Evolutionary conservation across 2,113 vertebrate genomes (phyloP).

Genomic region (Vanacampus margaritifer): DNA sequence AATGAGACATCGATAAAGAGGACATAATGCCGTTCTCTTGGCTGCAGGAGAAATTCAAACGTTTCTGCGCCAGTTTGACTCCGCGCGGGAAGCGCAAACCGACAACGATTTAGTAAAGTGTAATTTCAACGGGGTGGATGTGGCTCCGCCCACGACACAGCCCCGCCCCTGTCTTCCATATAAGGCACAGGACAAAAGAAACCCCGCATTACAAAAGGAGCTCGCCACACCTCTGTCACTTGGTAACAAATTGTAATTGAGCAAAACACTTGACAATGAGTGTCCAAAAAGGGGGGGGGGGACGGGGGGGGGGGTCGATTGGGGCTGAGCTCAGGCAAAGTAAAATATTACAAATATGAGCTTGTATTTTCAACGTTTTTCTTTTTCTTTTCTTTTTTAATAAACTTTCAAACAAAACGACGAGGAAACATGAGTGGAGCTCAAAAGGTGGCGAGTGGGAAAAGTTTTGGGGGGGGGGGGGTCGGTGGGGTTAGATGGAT

Average conservation of each 20-base stretch:
- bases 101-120: conserved; percentile 60
- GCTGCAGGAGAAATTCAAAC: conserved; percentile 74
- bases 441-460: conserved; percentile 78
- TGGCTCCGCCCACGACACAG: conserved; percentile 72
- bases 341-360: conserved; percentile 66
- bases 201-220: conserved; percentile 82
- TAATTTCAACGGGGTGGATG: conserved; percentile 65
- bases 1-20: conserved; percentile 63
- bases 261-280: conserved; percentile 81
- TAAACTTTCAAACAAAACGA: conserved; percentile 77
- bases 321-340: conserved; percentile 52
- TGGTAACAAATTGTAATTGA: conserved; percentile 74
- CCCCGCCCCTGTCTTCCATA: conserved; percentile 81
- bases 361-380: conserved; percentile 64
- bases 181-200: conserved; percentile 98
- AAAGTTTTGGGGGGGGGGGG: conserved; percentile 57
- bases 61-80: conserved; percentile 53
- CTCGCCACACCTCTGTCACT: conserved; percentile 76
- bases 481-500: conserved; percentile 43
- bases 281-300: conserved; percentile 79
- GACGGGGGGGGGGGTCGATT: conserved; percentile 13
- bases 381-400: conserved; percentile 38
- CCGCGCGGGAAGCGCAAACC: conserved; percentile 33
- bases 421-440: conserved; percentile 84
- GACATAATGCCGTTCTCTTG: conserved; percentile 72